These are phyloP conservation scores for Mesocricetus auratus DNA, from an alignment of 2,113 vertebrate genomes.

Conservation along the genomic window DNA sequence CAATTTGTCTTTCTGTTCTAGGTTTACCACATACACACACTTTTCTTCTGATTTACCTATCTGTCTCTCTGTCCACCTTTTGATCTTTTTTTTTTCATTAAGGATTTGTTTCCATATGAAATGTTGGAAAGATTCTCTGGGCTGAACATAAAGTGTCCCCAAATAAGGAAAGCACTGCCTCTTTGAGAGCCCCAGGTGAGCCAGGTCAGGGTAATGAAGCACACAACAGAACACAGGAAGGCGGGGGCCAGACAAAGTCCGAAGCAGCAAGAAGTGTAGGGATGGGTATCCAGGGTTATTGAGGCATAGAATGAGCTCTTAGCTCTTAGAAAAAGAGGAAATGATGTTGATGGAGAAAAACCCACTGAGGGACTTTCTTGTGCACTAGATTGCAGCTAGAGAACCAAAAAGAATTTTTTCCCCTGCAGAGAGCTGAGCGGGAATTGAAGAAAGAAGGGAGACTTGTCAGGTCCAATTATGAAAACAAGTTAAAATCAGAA, in stretches of 20 bases:
- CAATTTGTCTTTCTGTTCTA: neutral
- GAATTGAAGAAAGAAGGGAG: neutral
- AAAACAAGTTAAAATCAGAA: conserved; percentile 48
- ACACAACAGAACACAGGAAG: neutral
- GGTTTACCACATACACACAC: neutral
- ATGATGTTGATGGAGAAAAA: conserved; percentile 33
- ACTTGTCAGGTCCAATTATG: conserved; percentile 21
- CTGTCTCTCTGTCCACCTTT: too few species aligned
- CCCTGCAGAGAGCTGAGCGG: neutral
- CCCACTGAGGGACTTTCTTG: neutral
- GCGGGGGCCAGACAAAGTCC: neutral
- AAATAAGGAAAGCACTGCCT: conserved; percentile 36
- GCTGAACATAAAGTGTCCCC: conserved; percentile 44
- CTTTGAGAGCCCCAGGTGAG: conserved; percentile 55
- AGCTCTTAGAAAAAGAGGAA: neutral
- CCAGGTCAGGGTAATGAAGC: conserved; percentile 53
- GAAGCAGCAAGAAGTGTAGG: neutral
- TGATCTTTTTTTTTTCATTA: neutral
- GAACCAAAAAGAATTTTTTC: neutral
- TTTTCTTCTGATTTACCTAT: neutral
- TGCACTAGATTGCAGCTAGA: conserved; percentile 32
- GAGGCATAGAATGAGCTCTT: neutral
- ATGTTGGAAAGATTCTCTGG: conserved; percentile 39
- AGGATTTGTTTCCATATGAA: conserved; percentile 50
- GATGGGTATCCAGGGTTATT: neutral